Percentiles rank a stretch among this genome's conserved stretches.
Evolutionary conservation across 1,140 invertebrate genomes (phyloP).

Genomic region (Heliconius hermathena): DNA sequence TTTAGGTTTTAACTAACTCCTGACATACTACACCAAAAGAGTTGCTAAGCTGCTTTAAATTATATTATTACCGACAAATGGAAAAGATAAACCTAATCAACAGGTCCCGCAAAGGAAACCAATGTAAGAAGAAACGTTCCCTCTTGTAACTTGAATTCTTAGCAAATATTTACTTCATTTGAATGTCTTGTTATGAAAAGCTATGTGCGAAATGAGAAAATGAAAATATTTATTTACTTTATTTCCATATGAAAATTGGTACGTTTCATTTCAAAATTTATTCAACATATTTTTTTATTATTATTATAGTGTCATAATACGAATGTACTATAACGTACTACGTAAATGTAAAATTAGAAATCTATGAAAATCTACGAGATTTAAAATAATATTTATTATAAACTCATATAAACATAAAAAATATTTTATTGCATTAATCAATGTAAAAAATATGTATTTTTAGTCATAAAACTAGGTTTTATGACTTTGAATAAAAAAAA

Average conservation of each 20-base stretch:
- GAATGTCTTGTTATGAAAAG: not conserved
- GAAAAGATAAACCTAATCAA: not conserved
- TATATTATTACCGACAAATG: not conserved
- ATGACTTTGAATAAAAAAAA: not conserved
- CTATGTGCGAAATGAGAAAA: not conserved
- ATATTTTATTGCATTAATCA: too few species aligned
- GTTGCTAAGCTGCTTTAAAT: not conserved
- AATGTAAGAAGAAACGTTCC: conserved; percentile 1
- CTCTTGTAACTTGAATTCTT: conserved; percentile 7
- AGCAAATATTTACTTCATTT: conserved; percentile 4
- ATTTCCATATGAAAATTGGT: not conserved
- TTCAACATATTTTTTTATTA: not conserved
- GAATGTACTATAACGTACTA: too few species aligned
- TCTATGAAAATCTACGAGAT: not conserved
- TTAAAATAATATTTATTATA: too few species aligned
- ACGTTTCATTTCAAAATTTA: not conserved
- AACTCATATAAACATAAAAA: too few species aligned
- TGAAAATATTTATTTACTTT: conserved; percentile 6
- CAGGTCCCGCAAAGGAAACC: not conserved
- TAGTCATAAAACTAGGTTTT: too few species aligned
- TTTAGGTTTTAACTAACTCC: not conserved
- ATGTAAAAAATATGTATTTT: too few species aligned
- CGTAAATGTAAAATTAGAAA: too few species aligned
- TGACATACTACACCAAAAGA: not conserved
- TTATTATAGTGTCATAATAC: not conserved